Evolutionary conservation across 2,113 vertebrate genomes (phyloP), one percentile per base, ranked within the genome.

Genomic region (human (Homo sapiens)): DNA sequence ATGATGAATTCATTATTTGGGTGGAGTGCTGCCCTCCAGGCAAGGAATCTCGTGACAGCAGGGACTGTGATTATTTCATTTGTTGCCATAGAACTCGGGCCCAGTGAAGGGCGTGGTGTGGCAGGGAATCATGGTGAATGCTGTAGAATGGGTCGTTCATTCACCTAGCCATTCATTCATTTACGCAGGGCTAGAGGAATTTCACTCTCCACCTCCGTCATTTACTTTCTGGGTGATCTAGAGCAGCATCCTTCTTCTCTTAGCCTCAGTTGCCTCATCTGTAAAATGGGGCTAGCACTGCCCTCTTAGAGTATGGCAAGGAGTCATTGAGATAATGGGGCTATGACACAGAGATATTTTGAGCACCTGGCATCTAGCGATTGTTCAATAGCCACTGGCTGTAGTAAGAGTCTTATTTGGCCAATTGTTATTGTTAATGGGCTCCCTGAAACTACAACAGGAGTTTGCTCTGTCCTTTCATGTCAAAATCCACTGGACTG

Each of bases 311-410:
- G 38, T 3, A 20, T 43, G 55, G 45, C 0, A 0, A 59, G 61
- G 40, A 30, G 68, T 59, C 78, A 2, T 4, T 17, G 45, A 25
- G 81, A 23, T 18, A 20, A 1, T 1, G 23, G 16, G 52, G 52
- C 32, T 13, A 1, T 22, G 16, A 48, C 7, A 81, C 23, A 13
- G 80, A n/a, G 78, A 66, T 27, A 1, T 20, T 57, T 0, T 12
- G 85, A 76, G 57, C 32, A 35, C 30, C 30, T 3, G 0, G 7
- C 13, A 12, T 5, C 5, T 2, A 43, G 22, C 3, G 23, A 32
- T 4, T 8, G 38, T 38, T 85, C 43, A 30, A 20, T 35, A 13
- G 68, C 38, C 10, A 0, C 52, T 52, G 27, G 32, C 38, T 40
- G 4, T 48, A 35, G 32, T 45, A 10, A 22, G 0, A 38, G 22